Base-by-base conservation (phyloP, 2,113 vertebrate species). In the Toxotes jaculatrix region DNA sequence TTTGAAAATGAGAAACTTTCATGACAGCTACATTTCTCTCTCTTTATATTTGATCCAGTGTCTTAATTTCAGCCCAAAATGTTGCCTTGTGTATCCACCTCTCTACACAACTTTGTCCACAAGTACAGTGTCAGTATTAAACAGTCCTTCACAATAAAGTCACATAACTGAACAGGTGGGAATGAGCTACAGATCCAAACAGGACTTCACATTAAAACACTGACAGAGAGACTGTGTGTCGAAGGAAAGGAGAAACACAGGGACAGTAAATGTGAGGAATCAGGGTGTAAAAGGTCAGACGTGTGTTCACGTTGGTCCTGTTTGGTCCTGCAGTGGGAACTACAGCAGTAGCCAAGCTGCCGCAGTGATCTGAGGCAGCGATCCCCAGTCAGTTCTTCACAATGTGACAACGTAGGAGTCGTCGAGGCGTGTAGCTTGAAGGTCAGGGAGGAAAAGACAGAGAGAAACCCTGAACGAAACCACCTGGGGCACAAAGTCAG, bases 341-440 rank as follows among this genome's bases (percentile, higher is more conserved):
- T 57, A n/a, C 56, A 70, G 32, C 55, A 4, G 74, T 27, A 27
- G 27, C 27, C 27, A 27, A 27, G 27, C 27, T 43, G 79, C 56
- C 27, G 49, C 57, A 5, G n/a, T 27, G 53, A 11, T 27, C 21
- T 67, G 71, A 59, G 19, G 45, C 72, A 32, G 45, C 55, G 17
- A 57, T 57, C 49, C 40, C 16, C 23, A 23, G 38, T 70, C 71
- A 27, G 43, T 65, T 23, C 73, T 77, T 13, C 57, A 64, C 74
- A 70, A 57, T 40, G 32, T 40, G 65, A 70, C 73, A 56, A 32
- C 5, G 73, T 38, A 16, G 27, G 34, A 69, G 49, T 10, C 27
- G 57, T 45, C 21, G 56, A 16, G 45, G 69, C 8, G 32, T 60
- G 51, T 3, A 60, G 47, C 19, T 3, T 4, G 23, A 75, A 75